phyloP scores from a whole-genome alignment of 1,140 invertebrate species.

The Danaus melanippus region DNA sequence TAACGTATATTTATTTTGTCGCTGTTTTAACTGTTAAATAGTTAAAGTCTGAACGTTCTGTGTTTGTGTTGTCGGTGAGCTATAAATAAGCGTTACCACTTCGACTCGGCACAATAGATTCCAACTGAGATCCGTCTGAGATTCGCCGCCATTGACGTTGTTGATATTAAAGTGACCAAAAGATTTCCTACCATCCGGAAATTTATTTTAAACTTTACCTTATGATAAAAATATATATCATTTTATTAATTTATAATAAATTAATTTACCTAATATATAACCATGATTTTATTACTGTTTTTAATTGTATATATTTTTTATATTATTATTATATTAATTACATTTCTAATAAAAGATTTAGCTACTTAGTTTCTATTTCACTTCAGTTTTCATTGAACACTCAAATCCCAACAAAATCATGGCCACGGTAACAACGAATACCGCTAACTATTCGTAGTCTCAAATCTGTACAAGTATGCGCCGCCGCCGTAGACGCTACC shows the following conservation, averaged over 20 bases:
- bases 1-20: no score
- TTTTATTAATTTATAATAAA: neutral
- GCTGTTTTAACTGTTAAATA: no score
- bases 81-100: conserved; percentile 17
- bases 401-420: neutral
- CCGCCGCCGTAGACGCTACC: conserved; percentile 12
- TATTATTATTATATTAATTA: no score
- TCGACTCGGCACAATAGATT: conserved; percentile 17
- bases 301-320: no score
- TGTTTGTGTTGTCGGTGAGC: neutral
- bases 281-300: neutral
- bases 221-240: no score
- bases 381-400: neutral
- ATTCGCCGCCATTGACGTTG: conserved; percentile 19
- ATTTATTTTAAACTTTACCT: neutral
- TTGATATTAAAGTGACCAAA: conserved; percentile 1
- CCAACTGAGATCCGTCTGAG: conserved; percentile 3
- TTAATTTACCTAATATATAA: neutral
- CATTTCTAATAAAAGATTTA: neutral
- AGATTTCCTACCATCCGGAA: no score
- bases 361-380: neutral
- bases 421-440: conserved; percentile 12
- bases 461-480: conserved; percentile 20
- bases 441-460: conserved; percentile 16
- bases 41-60: no score